A percentile compares a stretch with the other conserved stretches of the same genome.
phyloP scores from a whole-genome alignment of 2,113 vertebrate genomes.

The Anoplopoma fimbria region DNA sequence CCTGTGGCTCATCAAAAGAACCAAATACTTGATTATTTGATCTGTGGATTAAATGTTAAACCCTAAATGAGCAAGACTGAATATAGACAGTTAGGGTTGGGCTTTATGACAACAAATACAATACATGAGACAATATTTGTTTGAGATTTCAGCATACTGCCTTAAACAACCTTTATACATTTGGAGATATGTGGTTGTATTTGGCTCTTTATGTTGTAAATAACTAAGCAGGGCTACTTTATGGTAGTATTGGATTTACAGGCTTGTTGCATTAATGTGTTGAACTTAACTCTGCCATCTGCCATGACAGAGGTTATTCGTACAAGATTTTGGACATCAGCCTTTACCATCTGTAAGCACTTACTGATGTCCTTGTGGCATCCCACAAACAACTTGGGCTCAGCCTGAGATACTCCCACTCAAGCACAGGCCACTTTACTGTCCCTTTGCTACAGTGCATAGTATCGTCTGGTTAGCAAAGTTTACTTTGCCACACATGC shows the following conservation, averaged over 20 bases:
- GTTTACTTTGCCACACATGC: conserved; percentile 12
- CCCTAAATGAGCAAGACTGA: not conserved
- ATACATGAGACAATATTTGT: not conserved
- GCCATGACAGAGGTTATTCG: not conserved
- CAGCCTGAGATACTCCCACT: conserved; percentile 44
- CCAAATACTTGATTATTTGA: not conserved
- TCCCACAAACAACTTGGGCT: conserved; percentile 41
- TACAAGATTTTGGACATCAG: conserved; percentile 12
- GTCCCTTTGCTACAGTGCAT: not conserved
- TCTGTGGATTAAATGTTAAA: not conserved
- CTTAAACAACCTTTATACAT: not conserved
- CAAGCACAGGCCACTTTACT: not conserved
- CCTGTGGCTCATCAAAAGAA: not conserved
- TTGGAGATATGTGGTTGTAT: not conserved
- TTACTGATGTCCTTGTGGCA: conserved; percentile 15
- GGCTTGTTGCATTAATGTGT: not conserved
- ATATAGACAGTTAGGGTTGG: not conserved
- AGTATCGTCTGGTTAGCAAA: conserved; percentile 18
- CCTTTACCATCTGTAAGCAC: conserved; percentile 26
- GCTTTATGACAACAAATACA: not conserved
- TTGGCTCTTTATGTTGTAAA: no score
- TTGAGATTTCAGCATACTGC: not conserved
- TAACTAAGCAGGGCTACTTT: no score
- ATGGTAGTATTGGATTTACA: not conserved
- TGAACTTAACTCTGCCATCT: not conserved